These are phyloP conservation scores for Hydrophis major DNA, from an alignment of 2,797 vertebrate species.

Conservation along the genomic window DNA sequence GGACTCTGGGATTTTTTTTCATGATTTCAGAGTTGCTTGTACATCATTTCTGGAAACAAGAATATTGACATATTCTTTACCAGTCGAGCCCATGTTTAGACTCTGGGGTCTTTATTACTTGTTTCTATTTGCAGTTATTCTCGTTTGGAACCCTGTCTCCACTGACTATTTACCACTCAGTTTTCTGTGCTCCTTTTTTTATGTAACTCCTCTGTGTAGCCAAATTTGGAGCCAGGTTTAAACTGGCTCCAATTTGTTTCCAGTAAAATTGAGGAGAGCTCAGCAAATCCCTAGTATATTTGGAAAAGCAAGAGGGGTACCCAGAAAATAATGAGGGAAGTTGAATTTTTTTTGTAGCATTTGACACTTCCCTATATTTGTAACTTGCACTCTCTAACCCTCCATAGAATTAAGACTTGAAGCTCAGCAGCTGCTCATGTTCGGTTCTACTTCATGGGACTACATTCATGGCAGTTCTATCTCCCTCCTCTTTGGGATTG, in stretches of 20 bases:
- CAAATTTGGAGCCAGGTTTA: not conserved
- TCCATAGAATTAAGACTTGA: not conserved
- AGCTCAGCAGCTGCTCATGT: not conserved
- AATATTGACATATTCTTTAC: not conserved
- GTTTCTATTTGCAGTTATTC: not conserved
- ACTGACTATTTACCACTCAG: slow-evolving; percentile 5
- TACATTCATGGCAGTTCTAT: not conserved
- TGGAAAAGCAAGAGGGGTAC: not conserved
- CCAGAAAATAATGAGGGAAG: not conserved
- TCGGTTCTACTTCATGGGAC: not conserved
- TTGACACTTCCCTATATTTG: not conserved
- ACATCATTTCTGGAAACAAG: not conserved
- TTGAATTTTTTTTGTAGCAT: not conserved
- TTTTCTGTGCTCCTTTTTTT: not conserved
- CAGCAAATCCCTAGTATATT: not conserved
- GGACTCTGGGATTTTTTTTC: not conserved
- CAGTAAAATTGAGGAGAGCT: not conserved
- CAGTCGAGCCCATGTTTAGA: not conserved
- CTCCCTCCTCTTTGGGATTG: not conserved
- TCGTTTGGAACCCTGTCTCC: slow-evolving; percentile 32
- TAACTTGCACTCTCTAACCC: not conserved
- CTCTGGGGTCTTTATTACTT: slow-evolving; percentile 34
- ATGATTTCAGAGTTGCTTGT: not conserved
- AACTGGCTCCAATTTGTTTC: not conserved
- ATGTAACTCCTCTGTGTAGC: not conserved